A percentile compares a stretch with the other conserved stretches of the same genome.
These are phyloP conservation scores for Eulemur macaco DNA, from an alignment of 2,113 vertebrate genomes.

Conservation along the genomic window DNA sequence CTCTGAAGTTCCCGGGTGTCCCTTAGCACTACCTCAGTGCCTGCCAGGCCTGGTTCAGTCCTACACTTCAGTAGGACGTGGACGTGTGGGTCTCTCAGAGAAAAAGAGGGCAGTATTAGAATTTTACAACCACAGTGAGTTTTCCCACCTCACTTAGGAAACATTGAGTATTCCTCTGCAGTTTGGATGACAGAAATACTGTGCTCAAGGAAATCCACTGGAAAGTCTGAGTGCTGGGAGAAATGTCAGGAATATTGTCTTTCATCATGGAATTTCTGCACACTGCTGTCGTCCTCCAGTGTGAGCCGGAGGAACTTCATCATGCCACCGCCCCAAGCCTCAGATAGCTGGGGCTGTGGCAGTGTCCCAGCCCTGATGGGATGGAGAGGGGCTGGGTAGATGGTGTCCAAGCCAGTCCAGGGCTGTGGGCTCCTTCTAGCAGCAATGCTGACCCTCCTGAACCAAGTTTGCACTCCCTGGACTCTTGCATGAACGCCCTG, in stretches of 20 bases:
- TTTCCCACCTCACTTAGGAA: constrained; percentile 52
- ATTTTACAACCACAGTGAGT: not conserved
- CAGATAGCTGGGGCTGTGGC: not conserved
- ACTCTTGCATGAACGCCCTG: not conserved
- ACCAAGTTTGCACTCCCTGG: not conserved
- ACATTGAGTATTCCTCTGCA: not conserved
- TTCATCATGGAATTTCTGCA: constrained; percentile 3
- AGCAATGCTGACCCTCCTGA: not conserved
- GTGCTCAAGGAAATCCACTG: constrained; percentile 28
- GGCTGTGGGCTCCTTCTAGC: not conserved
- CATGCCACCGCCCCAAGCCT: not conserved
- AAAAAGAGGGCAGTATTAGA: not conserved
- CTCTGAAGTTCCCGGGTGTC: not conserved
- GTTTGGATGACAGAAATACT: not conserved
- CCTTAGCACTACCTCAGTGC: not conserved
- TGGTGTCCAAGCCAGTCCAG: not conserved
- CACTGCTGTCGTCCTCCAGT: not conserved
- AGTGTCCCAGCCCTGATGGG: not conserved
- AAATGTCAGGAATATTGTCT: constrained; percentile 2
- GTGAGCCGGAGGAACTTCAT: not conserved
- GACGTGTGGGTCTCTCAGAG: not conserved
- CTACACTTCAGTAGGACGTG: not conserved
- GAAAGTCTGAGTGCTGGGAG: constrained; percentile 49
- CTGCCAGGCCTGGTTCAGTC: not conserved
- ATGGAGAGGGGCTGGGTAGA: not conserved